Conservation (phyloP, 2,113 vertebrate species). For the Rhea pennata region DNA sequence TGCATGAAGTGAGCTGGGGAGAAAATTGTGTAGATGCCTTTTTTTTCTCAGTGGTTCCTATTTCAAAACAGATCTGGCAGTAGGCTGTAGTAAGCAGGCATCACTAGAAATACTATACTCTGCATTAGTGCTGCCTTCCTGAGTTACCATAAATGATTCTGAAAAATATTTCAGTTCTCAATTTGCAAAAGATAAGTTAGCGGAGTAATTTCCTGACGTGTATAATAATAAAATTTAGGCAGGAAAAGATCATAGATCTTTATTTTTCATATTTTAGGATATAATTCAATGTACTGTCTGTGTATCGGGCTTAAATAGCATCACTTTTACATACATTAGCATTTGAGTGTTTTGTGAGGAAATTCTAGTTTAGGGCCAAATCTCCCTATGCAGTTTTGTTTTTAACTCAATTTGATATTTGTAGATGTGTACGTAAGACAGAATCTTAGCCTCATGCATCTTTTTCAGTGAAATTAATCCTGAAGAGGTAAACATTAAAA, state of each 20-base stretch:
- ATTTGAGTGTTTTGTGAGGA: neutral
- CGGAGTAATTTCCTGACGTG: constrained; percentile 20
- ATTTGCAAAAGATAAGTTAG: constrained; percentile 46
- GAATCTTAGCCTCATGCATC: neutral
- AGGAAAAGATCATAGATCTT: fast-evolving
- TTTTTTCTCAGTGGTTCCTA: neutral
- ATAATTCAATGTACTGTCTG: neutral
- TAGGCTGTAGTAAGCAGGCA: neutral
- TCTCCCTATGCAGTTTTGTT: neutral
- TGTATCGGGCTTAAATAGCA: neutral
- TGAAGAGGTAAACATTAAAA: neutral
- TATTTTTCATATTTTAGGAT: neutral
- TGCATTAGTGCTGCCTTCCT: neutral
- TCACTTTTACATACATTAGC: neutral
- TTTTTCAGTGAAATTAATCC: neutral
- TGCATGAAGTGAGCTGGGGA: neutral
- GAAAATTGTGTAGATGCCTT: neutral
- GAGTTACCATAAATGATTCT: neutral
- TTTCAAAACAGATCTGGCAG: constrained; percentile 36
- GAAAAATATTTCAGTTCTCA: neutral
- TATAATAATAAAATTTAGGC: neutral
- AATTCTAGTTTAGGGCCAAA: neutral
- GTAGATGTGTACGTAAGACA: neutral
- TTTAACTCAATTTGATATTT: neutral
- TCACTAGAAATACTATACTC: neutral